Percentiles rank a stretch among this genome's conserved stretches.
phyloP scores from a whole-genome alignment of 2,113 vertebrate species.

The Rhegmatorhina hoffmannsi region DNA sequence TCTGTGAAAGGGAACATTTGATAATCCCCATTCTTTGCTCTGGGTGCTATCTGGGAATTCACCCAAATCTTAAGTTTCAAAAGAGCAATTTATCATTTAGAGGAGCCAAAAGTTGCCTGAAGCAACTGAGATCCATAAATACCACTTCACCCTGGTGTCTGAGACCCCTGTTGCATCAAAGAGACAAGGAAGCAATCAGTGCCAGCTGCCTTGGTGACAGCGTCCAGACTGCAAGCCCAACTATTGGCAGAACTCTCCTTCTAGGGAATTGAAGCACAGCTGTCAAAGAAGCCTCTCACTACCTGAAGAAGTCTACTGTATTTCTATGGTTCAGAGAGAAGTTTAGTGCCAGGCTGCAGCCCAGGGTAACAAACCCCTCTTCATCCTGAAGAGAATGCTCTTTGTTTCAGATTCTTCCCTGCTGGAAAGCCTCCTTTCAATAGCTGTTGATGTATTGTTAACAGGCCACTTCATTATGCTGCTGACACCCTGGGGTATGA shows the following conservation, averaged over 20 bases:
- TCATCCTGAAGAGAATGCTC: background rate
- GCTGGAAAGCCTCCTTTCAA: constrained; percentile 33
- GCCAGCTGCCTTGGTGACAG: constrained; percentile 14
- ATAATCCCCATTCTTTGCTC: constrained; percentile 11
- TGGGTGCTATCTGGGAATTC: constrained; percentile 53
- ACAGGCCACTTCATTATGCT: constrained; percentile 11
- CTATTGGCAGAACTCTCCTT: constrained; percentile 14
- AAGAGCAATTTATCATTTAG: constrained; percentile 41
- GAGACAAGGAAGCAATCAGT: background rate
- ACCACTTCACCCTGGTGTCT: background rate
- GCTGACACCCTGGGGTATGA: background rate
- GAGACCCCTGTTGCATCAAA: constrained; percentile 9
- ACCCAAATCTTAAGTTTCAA: constrained; percentile 38
- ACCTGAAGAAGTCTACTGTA: constrained; percentile 46
- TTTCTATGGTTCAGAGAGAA: background rate
- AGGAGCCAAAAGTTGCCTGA: constrained; percentile 35
- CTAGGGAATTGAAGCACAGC: background rate
- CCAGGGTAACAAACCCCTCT: background rate
- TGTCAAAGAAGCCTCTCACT: constrained; percentile 14
- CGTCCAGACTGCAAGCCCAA: background rate
- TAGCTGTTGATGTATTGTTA: background rate
- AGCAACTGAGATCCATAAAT: constrained; percentile 28
- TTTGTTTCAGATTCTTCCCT: background rate
- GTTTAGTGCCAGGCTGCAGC: constrained; percentile 20
- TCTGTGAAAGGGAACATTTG: constrained; percentile 31